These are phyloP conservation scores for Galleria mellonella DNA, from an alignment of 1,140 invertebrate species.

Conservation along the genomic window DNA sequence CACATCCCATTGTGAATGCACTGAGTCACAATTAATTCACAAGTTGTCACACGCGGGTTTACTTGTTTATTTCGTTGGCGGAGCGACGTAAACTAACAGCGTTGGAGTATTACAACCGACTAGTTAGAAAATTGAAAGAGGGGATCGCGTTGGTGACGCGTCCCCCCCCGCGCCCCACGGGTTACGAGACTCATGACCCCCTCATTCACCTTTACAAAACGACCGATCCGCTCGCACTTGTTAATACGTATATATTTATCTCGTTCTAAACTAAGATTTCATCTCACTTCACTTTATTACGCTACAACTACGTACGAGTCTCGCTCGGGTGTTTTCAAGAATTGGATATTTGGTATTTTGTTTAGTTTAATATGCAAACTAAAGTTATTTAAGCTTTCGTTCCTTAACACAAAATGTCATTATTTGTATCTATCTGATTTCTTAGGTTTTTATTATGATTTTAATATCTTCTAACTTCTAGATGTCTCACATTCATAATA, in stretches of 20 bases:
- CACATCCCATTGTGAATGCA: slow-evolving; percentile 77
- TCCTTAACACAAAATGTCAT: no score
- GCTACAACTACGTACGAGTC: no score
- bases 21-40: slow-evolving; percentile 51
- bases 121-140: slow-evolving; percentile 21
- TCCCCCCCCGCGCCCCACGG: slow-evolving; percentile 27
- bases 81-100: slow-evolving; percentile 15
- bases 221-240: slow-evolving; percentile 32
- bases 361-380: no score
- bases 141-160: slow-evolving; percentile 54
- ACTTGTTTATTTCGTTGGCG: slow-evolving; percentile 30
- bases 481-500: no score
- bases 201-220: slow-evolving; percentile 42
- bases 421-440: no score
- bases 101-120: slow-evolving; percentile 40
- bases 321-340: no score
- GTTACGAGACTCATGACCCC: slow-evolving; percentile 55
- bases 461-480: no score
- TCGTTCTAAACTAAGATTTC: slow-evolving; percentile 38
- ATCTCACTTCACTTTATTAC: slow-evolving; percentile 37
- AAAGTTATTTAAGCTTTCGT: no score
- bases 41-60: slow-evolving; percentile 55
- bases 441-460: no score
- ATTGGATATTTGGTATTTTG: no score
- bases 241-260: slow-evolving; percentile 8